A percentile compares a stretch with the other conserved stretches of the same genome.
Evolutionary conservation across 2,888 invertebrate species (phyloP).

Genomic region (Octodonta nipae): DNA sequence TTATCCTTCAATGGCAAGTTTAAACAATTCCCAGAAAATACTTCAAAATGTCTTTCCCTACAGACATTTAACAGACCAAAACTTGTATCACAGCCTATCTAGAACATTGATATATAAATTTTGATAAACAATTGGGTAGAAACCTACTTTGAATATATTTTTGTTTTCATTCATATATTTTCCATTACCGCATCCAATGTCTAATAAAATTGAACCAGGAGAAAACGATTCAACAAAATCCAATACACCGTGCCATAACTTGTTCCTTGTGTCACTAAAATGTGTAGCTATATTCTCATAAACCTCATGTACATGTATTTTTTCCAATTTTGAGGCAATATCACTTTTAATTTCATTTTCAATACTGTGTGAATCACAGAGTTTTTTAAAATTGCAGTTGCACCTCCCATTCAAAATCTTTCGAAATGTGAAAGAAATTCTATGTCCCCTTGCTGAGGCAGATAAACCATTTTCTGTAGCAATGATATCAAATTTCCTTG

Average conservation of each 20-base stretch:
- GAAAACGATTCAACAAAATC: constrained; percentile 59
- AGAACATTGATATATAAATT: constrained; percentile 17
- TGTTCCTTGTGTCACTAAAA: constrained; percentile 88
- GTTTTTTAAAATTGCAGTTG: constrained; percentile 45
- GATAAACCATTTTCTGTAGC: constrained; percentile 42
- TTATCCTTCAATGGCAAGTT: constrained; percentile 52
- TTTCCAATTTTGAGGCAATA: constrained; percentile 52
- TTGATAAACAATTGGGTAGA: not conserved
- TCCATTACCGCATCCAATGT: constrained; percentile 96
- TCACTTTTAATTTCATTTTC: constrained; percentile 9
- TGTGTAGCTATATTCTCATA: constrained; percentile 90
- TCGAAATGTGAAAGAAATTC: constrained; percentile 82
- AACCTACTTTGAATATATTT: constrained; percentile 46
- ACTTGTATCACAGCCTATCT: constrained; percentile 76
- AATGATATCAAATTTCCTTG: constrained; percentile 65
- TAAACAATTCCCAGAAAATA: constrained; percentile 66
- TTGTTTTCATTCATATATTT: constrained; percentile 69
- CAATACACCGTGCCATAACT: constrained; percentile 84
- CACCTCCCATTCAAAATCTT: constrained; percentile 40
- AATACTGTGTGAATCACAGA: constrained; percentile 49
- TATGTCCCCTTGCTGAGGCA: constrained; percentile 37
- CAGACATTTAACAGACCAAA: constrained; percentile 53
- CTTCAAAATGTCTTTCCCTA: constrained; percentile 45
- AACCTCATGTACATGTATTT: constrained; percentile 68
- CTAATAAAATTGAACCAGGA: constrained; percentile 60